Base-by-base conservation (phyloP, 2,888 invertebrate species). In the Muscina levida region DNA sequence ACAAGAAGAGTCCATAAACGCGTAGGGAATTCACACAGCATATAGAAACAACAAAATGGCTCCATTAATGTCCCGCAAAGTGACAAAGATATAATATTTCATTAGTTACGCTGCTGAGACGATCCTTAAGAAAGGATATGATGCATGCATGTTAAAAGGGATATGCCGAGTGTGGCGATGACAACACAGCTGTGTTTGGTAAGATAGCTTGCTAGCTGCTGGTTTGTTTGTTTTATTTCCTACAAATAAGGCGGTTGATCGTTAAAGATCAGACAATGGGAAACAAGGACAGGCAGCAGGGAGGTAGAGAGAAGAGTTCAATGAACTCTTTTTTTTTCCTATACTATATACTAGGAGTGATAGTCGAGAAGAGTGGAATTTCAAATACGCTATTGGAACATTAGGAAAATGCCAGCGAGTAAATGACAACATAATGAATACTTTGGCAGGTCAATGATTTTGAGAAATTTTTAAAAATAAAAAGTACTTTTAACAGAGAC, bases 31-130 rank as follows among this genome's bases (percentile, higher is more conserved):
- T 31, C 4, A 31, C 8, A 8, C 4, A 8, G 31, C 3, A 31
- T 31, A 5, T 31, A 31, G 8, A 31, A 31, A 31, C 31, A 31
- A 31, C 3, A 31, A 31, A 31, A n/a, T n/a, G n/a, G 31, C 8
- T 8, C 31, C 31, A 31, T 31, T 5, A 31, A 8, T 31, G 8
- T 8, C 51, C 51, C 10, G 4, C 10, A 51, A 17, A 19, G 10
- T 53, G 53, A 53, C 48, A 48, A 31, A 67, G 48, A 67, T 48
- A 67, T 48, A 31, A 15, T 37, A 67, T 67, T 68, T 68, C 51
- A 53, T 51, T 68, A 51, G 67, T 67, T 67, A 48, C 19, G 67
- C 67, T 31, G 48, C 42, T 19, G 24, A 15, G 39, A 19, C 2
- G 31, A 68, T 68, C 67, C 67, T 39, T 37, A 19, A 26, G 51